Evolutionary conservation across 2,888 invertebrate genomes (phyloP).

Genomic region (Imbricaverruca yamaguchii): DNA sequence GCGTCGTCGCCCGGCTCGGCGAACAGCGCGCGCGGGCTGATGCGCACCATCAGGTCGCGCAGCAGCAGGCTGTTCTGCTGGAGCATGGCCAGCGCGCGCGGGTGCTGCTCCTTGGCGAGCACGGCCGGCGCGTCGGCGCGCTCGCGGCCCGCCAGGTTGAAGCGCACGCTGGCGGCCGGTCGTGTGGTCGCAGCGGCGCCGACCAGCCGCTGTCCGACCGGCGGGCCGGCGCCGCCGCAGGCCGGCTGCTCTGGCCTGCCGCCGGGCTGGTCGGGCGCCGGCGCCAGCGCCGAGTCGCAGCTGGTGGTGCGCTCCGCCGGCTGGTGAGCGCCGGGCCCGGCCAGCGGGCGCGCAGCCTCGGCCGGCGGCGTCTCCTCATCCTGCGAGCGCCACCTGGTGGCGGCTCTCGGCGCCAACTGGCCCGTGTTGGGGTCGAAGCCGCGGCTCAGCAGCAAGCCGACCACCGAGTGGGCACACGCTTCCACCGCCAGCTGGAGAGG

Average conservation of each 20-base stretch:
- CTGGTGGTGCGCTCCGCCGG: too few species aligned
- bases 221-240: too few species aligned
- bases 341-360: not conserved
- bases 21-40: not conserved
- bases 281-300: too few species aligned
- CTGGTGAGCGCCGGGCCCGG: too few species aligned
- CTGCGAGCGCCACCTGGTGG: not conserved
- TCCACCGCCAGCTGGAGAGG: constrained; percentile 11
- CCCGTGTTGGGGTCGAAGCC: constrained; percentile 14
- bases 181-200: not conserved
- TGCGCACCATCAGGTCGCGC: constrained; percentile 7
- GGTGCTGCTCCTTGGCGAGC: not conserved
- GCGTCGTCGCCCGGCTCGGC: not conserved
- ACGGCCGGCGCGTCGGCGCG: not conserved
- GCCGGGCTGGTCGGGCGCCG: too few species aligned
- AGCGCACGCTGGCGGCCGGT: not conserved
- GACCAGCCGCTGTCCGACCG: too few species aligned
- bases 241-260: too few species aligned
- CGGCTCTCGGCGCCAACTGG: not conserved
- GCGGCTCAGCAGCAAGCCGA: not conserved
- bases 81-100: not conserved
- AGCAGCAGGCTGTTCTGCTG: constrained; percentile 2
- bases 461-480: constrained; percentile 10
- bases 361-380: not conserved
- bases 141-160: not conserved